phyloP scores from a whole-genome alignment of 2,797 vertebrate genomes.

The Sus cebifrons region DNA sequence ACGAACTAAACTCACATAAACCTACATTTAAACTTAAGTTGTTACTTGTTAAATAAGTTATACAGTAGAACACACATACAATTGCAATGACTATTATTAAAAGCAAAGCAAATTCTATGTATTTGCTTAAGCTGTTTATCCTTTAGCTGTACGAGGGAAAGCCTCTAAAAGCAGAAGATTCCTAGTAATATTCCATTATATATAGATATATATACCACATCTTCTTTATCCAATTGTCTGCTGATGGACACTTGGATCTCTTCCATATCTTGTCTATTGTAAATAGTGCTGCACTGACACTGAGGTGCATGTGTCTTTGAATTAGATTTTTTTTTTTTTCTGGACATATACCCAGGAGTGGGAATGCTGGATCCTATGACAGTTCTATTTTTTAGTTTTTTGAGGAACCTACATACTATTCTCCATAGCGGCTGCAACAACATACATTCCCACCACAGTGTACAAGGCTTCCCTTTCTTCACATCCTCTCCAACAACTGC shows the following conservation, averaged over 20 bases:
- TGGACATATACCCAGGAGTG: neutral
- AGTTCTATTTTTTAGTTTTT: neutral
- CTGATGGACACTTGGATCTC: neutral
- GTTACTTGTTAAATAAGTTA: slow-evolving; percentile 1
- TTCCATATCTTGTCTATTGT: neutral
- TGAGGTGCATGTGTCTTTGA: neutral
- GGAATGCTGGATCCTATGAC: neutral
- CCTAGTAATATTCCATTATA: neutral
- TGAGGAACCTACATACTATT: neutral
- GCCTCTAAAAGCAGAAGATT: neutral
- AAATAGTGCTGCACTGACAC: neutral
- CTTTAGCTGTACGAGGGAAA: neutral
- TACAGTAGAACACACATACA: neutral
- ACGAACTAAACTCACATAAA: neutral
- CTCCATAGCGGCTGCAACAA: neutral
- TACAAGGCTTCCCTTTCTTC: neutral
- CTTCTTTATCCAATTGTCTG: neutral
- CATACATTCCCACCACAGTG: neutral
- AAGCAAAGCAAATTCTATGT: slow-evolving; percentile 10
- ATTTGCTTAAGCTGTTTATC: neutral
- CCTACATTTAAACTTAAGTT: neutral
- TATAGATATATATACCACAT: neutral
- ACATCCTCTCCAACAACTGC: neutral
- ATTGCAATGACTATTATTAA: slow-evolving; percentile 21
- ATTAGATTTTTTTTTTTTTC: neutral